Percentiles rank a stretch among this genome's conserved stretches.
Conservation (phyloP, 1,140 invertebrate genomes). For the Scylla paramamosain region DNA sequence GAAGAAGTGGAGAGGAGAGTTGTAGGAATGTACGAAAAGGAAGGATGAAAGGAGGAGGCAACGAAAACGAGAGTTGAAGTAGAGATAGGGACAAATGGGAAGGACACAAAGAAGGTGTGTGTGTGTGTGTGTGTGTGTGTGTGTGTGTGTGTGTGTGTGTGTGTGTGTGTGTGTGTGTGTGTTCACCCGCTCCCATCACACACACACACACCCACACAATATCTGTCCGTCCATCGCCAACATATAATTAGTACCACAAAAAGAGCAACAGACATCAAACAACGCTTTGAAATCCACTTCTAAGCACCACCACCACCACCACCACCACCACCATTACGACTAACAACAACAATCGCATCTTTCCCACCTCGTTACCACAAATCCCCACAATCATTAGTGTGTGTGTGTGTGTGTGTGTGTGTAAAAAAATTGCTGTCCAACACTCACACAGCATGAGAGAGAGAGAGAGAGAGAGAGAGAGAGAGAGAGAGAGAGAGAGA, state of each 20-base stretch:
- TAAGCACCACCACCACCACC: too few species aligned
- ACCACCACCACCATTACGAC: too few species aligned
- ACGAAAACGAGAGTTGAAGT: background rate
- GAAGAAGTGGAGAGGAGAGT: background rate
- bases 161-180: background rate
- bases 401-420: too few species aligned
- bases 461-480: slow-evolving; percentile 28
- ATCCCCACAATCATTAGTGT: too few species aligned
- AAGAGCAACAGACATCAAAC: too few species aligned
- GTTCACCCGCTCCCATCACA: background rate
- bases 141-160: background rate
- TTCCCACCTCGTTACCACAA: too few species aligned
- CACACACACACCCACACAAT: too few species aligned
- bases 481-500: background rate
- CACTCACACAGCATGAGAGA: background rate
- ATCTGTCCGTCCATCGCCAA: too few species aligned
- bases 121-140: background rate
- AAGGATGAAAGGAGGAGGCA: background rate
- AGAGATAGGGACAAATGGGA: background rate
- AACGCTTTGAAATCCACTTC: too few species aligned
- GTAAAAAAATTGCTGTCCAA: too few species aligned
- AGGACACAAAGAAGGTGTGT: background rate
- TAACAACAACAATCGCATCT: too few species aligned
- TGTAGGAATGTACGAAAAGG: background rate
- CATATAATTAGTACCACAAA: too few species aligned